These are phyloP conservation scores for Hippocampus abdominalis DNA, from an alignment of 2,113 vertebrate genomes.

Conservation along the genomic window DNA sequence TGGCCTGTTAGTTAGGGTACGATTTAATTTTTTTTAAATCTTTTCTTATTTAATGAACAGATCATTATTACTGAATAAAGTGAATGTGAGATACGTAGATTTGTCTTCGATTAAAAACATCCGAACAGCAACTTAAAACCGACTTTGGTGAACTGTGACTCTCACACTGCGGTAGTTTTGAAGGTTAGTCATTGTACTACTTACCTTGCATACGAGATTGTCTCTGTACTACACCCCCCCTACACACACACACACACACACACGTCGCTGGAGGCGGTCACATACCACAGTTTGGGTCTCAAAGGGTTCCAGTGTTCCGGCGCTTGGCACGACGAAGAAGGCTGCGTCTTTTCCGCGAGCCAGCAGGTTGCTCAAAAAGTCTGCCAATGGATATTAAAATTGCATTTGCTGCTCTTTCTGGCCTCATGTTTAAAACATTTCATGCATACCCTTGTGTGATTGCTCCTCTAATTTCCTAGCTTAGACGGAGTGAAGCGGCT, in stretches of 20 bases:
- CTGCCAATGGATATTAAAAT: constrained; percentile 56
- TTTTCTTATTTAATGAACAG: no score
- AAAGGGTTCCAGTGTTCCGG: constrained; percentile 76
- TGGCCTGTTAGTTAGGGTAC: no score
- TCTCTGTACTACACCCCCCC: constrained; percentile 86
- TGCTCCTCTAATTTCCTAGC: constrained; percentile 68
- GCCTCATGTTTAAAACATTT: background rate
- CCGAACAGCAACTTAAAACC: no score
- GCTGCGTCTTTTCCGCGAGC: constrained; percentile 82
- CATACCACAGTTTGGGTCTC: constrained; percentile 74
- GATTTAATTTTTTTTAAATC: no score
- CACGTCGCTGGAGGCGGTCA: constrained; percentile 86
- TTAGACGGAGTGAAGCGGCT: constrained; percentile 50
- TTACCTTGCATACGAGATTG: constrained; percentile 80
- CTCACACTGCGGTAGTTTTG: no score
- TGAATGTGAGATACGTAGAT: no score
- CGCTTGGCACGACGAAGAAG: constrained; percentile 71
- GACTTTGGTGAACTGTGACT: no score
- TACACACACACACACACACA: no score
- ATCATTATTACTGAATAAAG: no score
- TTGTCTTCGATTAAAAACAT: no score
- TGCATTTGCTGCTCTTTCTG: no score
- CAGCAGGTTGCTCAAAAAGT: constrained; percentile 74
- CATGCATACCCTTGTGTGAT: constrained; percentile 71
- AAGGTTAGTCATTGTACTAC: no score